Percentiles rank a stretch among this genome's conserved stretches.
These are phyloP conservation scores for Apantesis nais DNA, from an alignment of 2,888 invertebrate species.

Conservation along the genomic window DNA sequence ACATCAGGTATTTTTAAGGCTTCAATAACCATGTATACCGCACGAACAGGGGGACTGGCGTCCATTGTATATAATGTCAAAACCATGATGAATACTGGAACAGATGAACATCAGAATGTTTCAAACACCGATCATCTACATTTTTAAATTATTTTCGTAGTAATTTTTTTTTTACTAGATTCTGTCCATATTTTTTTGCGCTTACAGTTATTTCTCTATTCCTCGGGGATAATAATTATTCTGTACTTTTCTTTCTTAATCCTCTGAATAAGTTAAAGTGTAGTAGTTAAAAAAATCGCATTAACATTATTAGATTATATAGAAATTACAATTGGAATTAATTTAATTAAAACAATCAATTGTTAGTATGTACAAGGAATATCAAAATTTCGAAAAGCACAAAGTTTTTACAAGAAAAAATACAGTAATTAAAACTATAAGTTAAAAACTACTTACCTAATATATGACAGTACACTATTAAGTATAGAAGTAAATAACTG, in stretches of 20 bases:
- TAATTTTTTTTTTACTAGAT: too few relatives aligned
- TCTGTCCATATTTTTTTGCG: too few relatives aligned
- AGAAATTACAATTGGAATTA: too few relatives aligned
- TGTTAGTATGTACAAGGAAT: neutral
- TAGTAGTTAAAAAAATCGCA: too few relatives aligned
- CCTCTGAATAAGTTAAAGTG: too few relatives aligned
- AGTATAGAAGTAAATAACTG: neutral
- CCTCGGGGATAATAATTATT: too few relatives aligned
- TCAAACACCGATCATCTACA: too few relatives aligned
- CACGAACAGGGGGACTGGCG: conserved; percentile 63
- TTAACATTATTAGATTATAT: too few relatives aligned
- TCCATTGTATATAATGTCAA: conserved; percentile 64
- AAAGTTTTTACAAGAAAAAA: neutral
- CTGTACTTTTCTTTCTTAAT: too few relatives aligned
- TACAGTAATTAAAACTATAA: neutral
- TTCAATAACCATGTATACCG: conserved; percentile 62
- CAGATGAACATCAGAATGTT: neutral
- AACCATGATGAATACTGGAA: conserved; percentile 53
- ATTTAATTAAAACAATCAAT: neutral
- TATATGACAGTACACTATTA: neutral
- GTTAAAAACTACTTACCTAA: neutral
- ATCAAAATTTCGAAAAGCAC: neutral
- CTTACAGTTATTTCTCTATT: too few relatives aligned
- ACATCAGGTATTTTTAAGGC: conserved; percentile 55
- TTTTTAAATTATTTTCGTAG: too few relatives aligned